These are phyloP conservation scores for Perognathus longimembris DNA, from an alignment of 2,113 vertebrate species.

Conservation along the genomic window DNA sequence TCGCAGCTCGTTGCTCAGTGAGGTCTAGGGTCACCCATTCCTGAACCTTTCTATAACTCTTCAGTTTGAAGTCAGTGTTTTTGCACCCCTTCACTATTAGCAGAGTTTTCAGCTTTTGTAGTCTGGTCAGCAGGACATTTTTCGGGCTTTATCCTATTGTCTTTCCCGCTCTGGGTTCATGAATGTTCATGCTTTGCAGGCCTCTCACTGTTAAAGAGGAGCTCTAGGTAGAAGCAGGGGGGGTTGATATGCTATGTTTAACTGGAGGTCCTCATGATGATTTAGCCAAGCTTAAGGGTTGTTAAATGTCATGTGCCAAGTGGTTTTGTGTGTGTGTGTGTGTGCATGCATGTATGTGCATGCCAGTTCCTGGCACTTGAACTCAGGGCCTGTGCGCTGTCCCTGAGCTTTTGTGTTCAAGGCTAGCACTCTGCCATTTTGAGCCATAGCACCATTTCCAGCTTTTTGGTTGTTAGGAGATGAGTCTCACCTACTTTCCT, in stretches of 20 bases:
- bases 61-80: background rate
- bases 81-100: background rate
- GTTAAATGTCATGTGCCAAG: background rate
- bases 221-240: background rate
- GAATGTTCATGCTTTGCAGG: background rate
- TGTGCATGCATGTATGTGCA: too few relatives aligned
- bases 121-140: constrained; percentile 16
- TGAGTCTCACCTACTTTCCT: too few relatives aligned
- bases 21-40: background rate
- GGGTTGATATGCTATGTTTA: background rate
- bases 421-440: too few relatives aligned
- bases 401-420: too few relatives aligned
- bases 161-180: background rate
- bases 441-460: too few relatives aligned
- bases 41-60: constrained; percentile 22
- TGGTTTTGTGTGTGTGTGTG: too few relatives aligned
- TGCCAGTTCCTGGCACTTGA: too few relatives aligned
- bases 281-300: background rate
- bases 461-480: too few relatives aligned
- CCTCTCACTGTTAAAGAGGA: constrained; percentile 7
- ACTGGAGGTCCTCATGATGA: background rate
- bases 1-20: background rate
- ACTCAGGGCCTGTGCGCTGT: too few relatives aligned
- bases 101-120: constrained; percentile 8
- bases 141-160: constrained; percentile 17